A percentile compares a stretch with the other conserved stretches of the same genome.
Evolutionary conservation across 35 echinoderm and acorn worm species (phyloP).

Genomic region (Ptychodera flava): DNA sequence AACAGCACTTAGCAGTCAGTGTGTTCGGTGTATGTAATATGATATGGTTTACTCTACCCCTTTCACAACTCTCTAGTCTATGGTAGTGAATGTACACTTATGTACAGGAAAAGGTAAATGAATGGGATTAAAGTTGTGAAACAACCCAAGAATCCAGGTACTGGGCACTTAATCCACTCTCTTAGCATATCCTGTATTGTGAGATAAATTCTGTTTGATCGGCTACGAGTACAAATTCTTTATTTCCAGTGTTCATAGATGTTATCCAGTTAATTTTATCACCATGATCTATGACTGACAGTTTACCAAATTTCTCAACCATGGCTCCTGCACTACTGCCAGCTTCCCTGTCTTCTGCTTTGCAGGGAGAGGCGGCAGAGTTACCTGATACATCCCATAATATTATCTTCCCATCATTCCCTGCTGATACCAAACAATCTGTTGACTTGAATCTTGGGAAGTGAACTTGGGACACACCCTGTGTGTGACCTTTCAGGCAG

Average conservation of each 20-base stretch:
- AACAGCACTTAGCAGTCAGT: no score
- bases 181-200: no score
- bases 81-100: no score
- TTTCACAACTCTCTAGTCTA: no score
- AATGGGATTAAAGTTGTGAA: no score
- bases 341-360: background rate
- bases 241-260: background rate
- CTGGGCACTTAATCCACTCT: no score
- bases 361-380: background rate
- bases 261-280: slow-evolving; percentile 19
- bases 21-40: no score
- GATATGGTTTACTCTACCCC: no score
- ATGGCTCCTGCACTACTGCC: no score
- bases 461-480: slow-evolving; percentile 34
- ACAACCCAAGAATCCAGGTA: no score
- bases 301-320: background rate
- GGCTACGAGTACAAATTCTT: slow-evolving; percentile 13
- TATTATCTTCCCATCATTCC: slow-evolving; percentile 43
- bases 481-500: slow-evolving; percentile 23
- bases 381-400: slow-evolving; percentile 17
- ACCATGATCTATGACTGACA: slow-evolving; percentile 6
- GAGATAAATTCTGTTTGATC: slow-evolving; percentile 14
- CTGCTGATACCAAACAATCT: slow-evolving; percentile 29
- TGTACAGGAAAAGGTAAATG: no score
- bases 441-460: background rate